Evolutionary conservation across 2,888 invertebrate species (phyloP), one percentile per base, ranked within the genome.

Genomic region (Pherbina coryleti): DNA sequence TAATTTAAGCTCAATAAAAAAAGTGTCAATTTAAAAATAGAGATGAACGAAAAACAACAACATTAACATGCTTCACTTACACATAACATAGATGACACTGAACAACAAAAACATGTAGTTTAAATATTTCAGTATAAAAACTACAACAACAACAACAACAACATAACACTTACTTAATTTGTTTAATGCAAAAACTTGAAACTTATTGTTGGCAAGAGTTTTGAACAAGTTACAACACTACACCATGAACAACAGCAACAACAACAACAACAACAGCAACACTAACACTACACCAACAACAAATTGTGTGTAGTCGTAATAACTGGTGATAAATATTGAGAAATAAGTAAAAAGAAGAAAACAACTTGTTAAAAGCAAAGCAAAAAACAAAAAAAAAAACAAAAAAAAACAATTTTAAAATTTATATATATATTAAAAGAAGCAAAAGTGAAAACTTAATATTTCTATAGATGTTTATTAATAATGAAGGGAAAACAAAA

Each of bases 251-350:
- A 55, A 66, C 69, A 79, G 67, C 74, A 53, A 53, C 71, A 75
- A 76, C 75, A 78, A 75, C 77, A 77, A 79, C 82, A 75, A 79
- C 77, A 85, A 84, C 83, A 84, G 82, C 83, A 84, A 78, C 55
- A 44, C 66, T 64, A 19, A 62, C 82, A 81, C 78, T 79, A 79
- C 66, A 67, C 79, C 78, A 81, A 67, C 66, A 78, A 86, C 83
- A 79, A 79, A 83, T 84, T 84, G 83, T 84, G 83, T 84, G 85
- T 87, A 88, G 87, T 87, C 84, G 86, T 86, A 88, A 85, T 85
- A 85, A 87, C 88, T 88, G 88, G 88, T 88, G 88, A 88, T 88
- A 88, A 88, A 86, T 86, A 80, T 71, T 78, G 75, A 81, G 71
- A 80, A 78, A 79, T 85, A 84, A 82, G 80, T 83, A 84, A 84